phyloP scores from a whole-genome alignment of 2,888 invertebrate genomes.

The Agrilus mali region DNA sequence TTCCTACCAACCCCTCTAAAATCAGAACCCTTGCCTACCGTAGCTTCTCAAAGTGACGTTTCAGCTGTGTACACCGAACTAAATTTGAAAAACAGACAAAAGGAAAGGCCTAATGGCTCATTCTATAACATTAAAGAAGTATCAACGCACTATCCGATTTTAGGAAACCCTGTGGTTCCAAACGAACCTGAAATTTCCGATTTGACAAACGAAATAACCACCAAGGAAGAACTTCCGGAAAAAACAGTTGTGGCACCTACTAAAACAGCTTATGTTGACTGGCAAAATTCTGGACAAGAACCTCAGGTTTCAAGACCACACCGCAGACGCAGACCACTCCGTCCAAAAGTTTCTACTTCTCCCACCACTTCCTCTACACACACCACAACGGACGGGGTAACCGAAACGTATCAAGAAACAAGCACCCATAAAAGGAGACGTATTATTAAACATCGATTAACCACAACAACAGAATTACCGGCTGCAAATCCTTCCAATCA shows the following conservation, averaged over 20 bases:
- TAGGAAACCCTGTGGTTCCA: slow-evolving; percentile 20
- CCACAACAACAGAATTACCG: too few species aligned
- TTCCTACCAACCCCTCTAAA: slow-evolving; percentile 33
- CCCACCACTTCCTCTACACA: slow-evolving; percentile 1
- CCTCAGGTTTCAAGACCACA: slow-evolving; percentile 12
- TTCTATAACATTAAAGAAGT: slow-evolving; percentile 32
- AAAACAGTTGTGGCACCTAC: slow-evolving; percentile 12
- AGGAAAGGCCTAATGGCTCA: slow-evolving; percentile 16
- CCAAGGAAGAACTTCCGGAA: slow-evolving; percentile 12
- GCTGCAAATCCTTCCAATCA: too few species aligned
- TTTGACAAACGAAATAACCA: slow-evolving; percentile 13
- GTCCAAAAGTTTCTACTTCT: slow-evolving; percentile 6
- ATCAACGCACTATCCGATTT: slow-evolving; percentile 33
- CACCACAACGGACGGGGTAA: slow-evolving; percentile 15
- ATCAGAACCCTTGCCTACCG: slow-evolving; percentile 27
- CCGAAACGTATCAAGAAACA: too few species aligned
- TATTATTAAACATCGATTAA: too few species aligned
- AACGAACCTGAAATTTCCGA: slow-evolving; percentile 10
- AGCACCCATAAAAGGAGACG: too few species aligned
- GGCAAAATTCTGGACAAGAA: slow-evolving; percentile 12
- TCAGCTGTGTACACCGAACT: slow-evolving; percentile 30
- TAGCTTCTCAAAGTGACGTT: slow-evolving; percentile 29
- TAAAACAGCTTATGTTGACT: slow-evolving; percentile 6
- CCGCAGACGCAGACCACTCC: slow-evolving; percentile 15
- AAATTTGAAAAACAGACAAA: slow-evolving; percentile 21